phyloP scores from a whole-genome alignment of 2,797 vertebrate species.

The Takifugu ocellatus region DNA sequence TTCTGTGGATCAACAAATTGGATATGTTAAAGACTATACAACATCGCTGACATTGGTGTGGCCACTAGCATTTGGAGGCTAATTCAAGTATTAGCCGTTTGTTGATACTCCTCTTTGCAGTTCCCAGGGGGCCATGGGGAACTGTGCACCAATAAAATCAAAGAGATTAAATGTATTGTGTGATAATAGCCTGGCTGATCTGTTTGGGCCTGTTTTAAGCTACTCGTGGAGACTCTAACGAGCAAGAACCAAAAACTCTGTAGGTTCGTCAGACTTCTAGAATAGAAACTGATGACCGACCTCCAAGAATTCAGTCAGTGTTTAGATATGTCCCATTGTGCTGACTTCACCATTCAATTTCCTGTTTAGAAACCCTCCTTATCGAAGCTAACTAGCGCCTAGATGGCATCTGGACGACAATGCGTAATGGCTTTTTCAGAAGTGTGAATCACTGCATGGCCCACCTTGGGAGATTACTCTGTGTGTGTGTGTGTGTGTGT shows the following conservation, averaged over 20 bases:
- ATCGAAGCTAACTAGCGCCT: conserved; percentile 33
- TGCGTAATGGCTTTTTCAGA: conserved; percentile 53
- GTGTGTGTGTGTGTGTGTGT: conserved; percentile 1
- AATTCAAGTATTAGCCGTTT: too few relatives aligned
- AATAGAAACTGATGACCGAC: conserved; percentile 43
- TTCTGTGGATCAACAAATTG: conserved; percentile 65
- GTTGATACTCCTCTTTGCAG: too few relatives aligned
- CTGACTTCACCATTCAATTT: conserved; percentile 70
- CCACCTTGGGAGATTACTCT: conserved; percentile 8
- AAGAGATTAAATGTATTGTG: too few relatives aligned
- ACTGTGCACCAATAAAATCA: conserved; percentile 9
- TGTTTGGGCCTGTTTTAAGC: too few relatives aligned
- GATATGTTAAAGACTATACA: too few relatives aligned
- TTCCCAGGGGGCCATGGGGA: not conserved
- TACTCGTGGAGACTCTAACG: conserved; percentile 1
- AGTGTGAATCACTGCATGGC: conserved; percentile 38
- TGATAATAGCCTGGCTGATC: too few relatives aligned
- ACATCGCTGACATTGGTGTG: conserved; percentile 28
- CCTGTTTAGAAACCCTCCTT: conserved; percentile 68
- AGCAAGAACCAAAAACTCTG: conserved; percentile 6
- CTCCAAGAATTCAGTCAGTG: conserved; percentile 63
- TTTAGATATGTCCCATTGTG: conserved; percentile 54
- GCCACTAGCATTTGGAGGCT: not conserved
- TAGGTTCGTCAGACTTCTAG: conserved; percentile 26
- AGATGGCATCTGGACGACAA: conserved; percentile 52